Evolutionary conservation across 1,140 invertebrate species (phyloP).

Genomic region (Saccostrea cuccullata): DNA sequence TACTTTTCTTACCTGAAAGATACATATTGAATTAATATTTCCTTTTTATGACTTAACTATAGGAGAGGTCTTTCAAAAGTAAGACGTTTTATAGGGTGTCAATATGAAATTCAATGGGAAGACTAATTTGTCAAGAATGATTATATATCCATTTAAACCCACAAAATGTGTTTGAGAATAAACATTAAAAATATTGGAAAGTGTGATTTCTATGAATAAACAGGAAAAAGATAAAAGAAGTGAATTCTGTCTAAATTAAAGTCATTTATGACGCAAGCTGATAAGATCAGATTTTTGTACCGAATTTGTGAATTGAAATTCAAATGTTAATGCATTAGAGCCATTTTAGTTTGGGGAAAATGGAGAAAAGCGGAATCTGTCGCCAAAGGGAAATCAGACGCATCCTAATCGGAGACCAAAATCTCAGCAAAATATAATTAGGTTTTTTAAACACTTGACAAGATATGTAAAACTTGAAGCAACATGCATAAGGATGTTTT

Average conservation of each 20-base stretch:
- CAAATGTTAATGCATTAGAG: slow-evolving; percentile 28
- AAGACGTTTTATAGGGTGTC: slow-evolving; percentile 24
- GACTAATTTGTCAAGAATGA: slow-evolving; percentile 26
- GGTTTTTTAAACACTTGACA: slow-evolving; percentile 28
- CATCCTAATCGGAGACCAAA: neutral
- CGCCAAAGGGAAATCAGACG: neutral
- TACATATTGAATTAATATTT: slow-evolving; percentile 32
- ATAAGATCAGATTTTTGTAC: slow-evolving; percentile 9
- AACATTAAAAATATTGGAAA: slow-evolving; percentile 37
- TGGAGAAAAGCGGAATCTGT: neutral
- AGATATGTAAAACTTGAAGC: slow-evolving; percentile 34
- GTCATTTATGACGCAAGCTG: slow-evolving; percentile 23
- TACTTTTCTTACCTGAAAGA: slow-evolving; percentile 24
- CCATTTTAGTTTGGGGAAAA: neutral
- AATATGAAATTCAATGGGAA: neutral
- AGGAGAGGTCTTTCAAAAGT: slow-evolving; percentile 15
- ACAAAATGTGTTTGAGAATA: neutral
- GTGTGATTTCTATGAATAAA: neutral
- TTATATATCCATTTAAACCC: slow-evolving; percentile 26
- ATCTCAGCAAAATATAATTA: slow-evolving; percentile 12
- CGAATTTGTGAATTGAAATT: slow-evolving; percentile 31
- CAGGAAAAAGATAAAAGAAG: slow-evolving; percentile 7
- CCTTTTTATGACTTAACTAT: slow-evolving; percentile 10
- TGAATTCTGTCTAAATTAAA: neutral
- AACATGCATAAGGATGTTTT: slow-evolving; percentile 23